Evolutionary conservation across 1,140 invertebrate genomes (phyloP).

Genomic region (Trichoplusia ni): DNA sequence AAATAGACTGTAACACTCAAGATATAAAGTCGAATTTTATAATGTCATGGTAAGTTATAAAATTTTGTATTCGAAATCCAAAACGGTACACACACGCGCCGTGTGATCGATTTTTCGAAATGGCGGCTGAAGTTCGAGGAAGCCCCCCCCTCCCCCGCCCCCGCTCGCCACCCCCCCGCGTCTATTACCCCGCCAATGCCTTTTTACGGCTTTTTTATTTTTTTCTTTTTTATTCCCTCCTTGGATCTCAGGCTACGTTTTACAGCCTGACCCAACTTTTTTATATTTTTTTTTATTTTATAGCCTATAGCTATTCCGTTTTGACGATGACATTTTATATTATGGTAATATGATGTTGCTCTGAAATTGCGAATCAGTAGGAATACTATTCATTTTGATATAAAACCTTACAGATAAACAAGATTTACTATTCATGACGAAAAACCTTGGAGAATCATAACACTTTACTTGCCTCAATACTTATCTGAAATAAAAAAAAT

Average conservation of each 20-base stretch:
- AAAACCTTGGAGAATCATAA: too few species aligned
- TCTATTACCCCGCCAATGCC: slow-evolving; percentile 40
- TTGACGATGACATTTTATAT: slow-evolving; percentile 28
- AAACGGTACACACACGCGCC: slow-evolving; percentile 72
- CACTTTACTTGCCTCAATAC: too few species aligned
- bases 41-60: slow-evolving; percentile 22
- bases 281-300: slow-evolving; percentile 48
- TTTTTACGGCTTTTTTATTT: slow-evolving; percentile 47
- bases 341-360: slow-evolving; percentile 17
- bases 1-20: slow-evolving; percentile 10
- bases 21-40: slow-evolving; percentile 25
- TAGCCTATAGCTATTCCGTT: slow-evolving; percentile 27
- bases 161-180: slow-evolving; percentile 2
- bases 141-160: slow-evolving; percentile 30
- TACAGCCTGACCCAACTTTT: slow-evolving; percentile 35
- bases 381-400: not conserved
- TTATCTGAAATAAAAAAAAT: not conserved
- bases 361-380: not conserved
- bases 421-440: too few species aligned
- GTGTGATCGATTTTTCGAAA: slow-evolving; percentile 75
- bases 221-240: slow-evolving; percentile 42
- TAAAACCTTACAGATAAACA: too few species aligned
- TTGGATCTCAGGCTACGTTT: slow-evolving; percentile 38
- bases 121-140: slow-evolving; percentile 48
- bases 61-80: slow-evolving; percentile 70